Evolutionary conservation across 2,797 vertebrate species (phyloP).

Genomic region (Balearica regulorum): DNA sequence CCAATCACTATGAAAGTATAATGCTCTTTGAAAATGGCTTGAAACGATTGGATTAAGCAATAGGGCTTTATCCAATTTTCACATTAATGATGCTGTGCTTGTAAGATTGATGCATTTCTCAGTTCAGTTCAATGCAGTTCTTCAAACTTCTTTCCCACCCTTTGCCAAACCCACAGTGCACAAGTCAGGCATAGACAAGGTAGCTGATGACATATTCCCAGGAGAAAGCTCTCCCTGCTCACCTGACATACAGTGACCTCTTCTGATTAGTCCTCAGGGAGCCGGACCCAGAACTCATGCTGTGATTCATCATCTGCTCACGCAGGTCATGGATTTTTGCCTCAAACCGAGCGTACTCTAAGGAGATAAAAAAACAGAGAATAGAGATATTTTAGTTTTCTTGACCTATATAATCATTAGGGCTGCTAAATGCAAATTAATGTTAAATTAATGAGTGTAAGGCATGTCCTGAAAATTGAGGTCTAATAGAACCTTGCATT

Average conservation of each 20-base stretch:
- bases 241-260: conserved; percentile 97
- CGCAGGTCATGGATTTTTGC: conserved; percentile 99
- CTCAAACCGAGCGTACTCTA: conserved; percentile 96
- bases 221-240: conserved; percentile 34
- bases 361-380: conserved; percentile 33
- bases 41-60: neutral
- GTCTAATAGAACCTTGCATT: neutral
- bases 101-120: neutral
- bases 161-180: neutral
- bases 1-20: neutral
- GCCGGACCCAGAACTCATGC: conserved; percentile 97
- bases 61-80: neutral
- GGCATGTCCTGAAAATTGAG: neutral
- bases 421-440: conserved; percentile 2
- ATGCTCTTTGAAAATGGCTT: neutral
- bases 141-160: neutral
- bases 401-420: conserved; percentile 25
- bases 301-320: conserved; percentile 99
- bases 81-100: neutral
- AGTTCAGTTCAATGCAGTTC: neutral
- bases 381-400: conserved; percentile 20
- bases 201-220: neutral
- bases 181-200: neutral
- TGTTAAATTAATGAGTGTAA: neutral
- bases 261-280: conserved; percentile 97